Conservation (phyloP, 1,140 invertebrate species). For the Xylocopa sonorina region DNA sequence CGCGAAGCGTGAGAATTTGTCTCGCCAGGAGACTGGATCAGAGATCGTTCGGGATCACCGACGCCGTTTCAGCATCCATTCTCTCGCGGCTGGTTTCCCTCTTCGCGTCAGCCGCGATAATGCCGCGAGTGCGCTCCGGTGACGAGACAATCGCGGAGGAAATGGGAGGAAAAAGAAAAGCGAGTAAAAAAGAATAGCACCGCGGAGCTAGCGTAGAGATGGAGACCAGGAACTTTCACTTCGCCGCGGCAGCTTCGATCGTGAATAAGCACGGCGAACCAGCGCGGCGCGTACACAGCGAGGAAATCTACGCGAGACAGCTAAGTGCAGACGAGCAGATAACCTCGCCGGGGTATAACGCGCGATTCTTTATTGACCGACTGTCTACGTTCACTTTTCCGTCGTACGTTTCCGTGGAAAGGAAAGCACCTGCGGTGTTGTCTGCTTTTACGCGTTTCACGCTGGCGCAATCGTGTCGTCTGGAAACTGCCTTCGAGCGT, state of each 20-base stretch:
- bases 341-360: slow-evolving; percentile 69
- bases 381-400: slow-evolving; percentile 50
- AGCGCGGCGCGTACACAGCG: neutral
- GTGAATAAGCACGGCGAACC: slow-evolving; percentile 37
- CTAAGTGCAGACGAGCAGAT: slow-evolving; percentile 72
- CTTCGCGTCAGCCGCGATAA: slow-evolving; percentile 41
- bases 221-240: slow-evolving; percentile 59
- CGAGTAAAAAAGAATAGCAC: slow-evolving; percentile 51
- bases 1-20: slow-evolving; percentile 65
- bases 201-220: neutral
- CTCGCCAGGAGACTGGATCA: slow-evolving; percentile 46
- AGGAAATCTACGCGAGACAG: slow-evolving; percentile 57
- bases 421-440: slow-evolving; percentile 17
- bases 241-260: slow-evolving; percentile 31
- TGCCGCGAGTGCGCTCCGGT: slow-evolving; percentile 10
- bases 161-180: neutral
- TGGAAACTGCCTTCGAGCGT: too few relatives aligned
- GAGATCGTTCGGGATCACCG: slow-evolving; percentile 58
- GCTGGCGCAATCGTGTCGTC: too few relatives aligned
- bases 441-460: too few relatives aligned
- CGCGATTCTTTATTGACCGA: slow-evolving; percentile 72
- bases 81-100: slow-evolving; percentile 33
- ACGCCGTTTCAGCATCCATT: slow-evolving; percentile 48
- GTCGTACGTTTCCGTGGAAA: slow-evolving; percentile 33
- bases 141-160: slow-evolving; percentile 58